Evolutionary conservation across 2,888 invertebrate genomes (phyloP), one percentile per base, ranked within the genome.

Genomic region (Ethmia dodecea): DNA sequence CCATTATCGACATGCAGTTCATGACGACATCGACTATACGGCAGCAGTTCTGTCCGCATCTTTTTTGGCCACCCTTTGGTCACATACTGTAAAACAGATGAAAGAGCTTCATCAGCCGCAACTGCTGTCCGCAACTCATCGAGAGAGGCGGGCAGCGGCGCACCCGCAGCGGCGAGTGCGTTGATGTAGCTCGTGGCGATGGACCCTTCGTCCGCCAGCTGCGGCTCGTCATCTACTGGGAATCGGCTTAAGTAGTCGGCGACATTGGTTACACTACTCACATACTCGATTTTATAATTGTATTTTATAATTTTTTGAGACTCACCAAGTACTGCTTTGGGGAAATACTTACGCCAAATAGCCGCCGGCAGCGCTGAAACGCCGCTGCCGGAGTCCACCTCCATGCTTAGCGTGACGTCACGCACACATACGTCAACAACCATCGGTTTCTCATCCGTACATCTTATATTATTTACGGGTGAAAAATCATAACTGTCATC

Each of bases 311-410:
- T 28, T 28, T 28, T 33, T 9, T 33, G 5, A 5, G 33, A 22
- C 29, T 29, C 15, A 28, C 29, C 34, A 29, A 35, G 34, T 9
- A 22, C 22, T 8, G 12, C 22, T 5, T 8, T 13, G 5, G 29
- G 10, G 25, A 35, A 35, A 15, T 29, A 29, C 29, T n/a, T 29
- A 11, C 28, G 24, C 29, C 29, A 29, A 10, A 25, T 3, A 11
- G 14, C 12, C 29, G 14, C 33, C 27, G 33, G 33, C 16, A 33
- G 26, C 27, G 27, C 33, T 12, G 33, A 33, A 26, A 29, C 35
- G 6, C 28, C 33, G 33, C 33, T 33, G 13, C 33, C 33, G 13
- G 31, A 31, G 31, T 31, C 31, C 24, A 31, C 31, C 31, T 31
- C 31, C 31, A 31, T 31, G 10, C 18, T 5, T 5, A 24, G 22